Base-by-base conservation (phyloP, 2,113 vertebrate species). In the Syngnathus floridae region DNA sequence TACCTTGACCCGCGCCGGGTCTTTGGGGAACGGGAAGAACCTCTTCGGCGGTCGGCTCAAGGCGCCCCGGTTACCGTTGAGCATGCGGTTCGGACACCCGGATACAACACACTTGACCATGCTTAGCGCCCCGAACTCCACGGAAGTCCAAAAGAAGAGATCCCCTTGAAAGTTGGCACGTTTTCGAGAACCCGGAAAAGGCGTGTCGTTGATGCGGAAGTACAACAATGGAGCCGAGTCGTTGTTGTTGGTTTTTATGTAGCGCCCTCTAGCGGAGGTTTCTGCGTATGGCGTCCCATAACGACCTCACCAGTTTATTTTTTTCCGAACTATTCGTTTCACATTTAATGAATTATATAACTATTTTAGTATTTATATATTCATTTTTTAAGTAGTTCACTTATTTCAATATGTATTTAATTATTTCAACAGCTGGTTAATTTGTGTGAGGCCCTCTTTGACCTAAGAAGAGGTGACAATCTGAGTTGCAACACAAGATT, bases 401-500 rank as follows among this genome's bases (percentile, higher is more conserved):
- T 48, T 5, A 48, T 48, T 48, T 48, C 46, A 48, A 48, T 7
- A 48, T 2, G 5, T 48, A 48, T n/a, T 4, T 2, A 7, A 48
- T 48, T 2, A 19, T n/a, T 48, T 48, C 17, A 31, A 31, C 26
- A 31, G 26, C 3, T 3, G 26, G 26, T 31, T 52, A 9, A 52
- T 52, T 11, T 4, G 54, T 56, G 26, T 16, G 10, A 31, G 16
- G 5, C 2, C 5, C 13, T 36, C 14, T 56, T 13, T 14, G 35
- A 51, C 61, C 41, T 17, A 67, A 73, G 40, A 59, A 21, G 9
- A 22, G 38, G 37, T 49, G 35, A 8, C 48, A 13, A 37, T 57
- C 76, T 65, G 66, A 91, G 92, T 94, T 93, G 93, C 93, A 95
- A 96, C 94, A 94, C 93, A 91, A 86, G 86, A 86, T 93, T 93